phyloP scores from a whole-genome alignment of 2,797 vertebrate species.

The Pagetopsis macropterus region DNA sequence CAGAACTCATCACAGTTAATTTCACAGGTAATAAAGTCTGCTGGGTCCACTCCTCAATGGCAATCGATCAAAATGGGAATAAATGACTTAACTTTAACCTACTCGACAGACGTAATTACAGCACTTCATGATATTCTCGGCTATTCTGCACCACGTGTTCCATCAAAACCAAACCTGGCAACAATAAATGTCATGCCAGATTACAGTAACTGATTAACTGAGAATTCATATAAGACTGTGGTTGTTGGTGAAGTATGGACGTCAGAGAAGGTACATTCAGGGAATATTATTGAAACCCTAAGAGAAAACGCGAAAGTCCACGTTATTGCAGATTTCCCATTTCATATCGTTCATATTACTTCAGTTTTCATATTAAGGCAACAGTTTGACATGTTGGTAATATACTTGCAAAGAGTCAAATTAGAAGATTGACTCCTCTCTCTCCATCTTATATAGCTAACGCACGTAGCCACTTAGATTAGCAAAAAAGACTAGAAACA shows the following conservation, averaged over 20 bases:
- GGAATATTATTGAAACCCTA: not conserved
- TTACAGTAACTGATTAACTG: slow-evolving; percentile 37
- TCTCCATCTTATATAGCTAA: not conserved
- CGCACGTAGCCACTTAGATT: not conserved
- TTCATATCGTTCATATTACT: no score
- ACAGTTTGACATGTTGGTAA: not conserved
- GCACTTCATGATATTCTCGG: slow-evolving; percentile 41
- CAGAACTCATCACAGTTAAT: slow-evolving; percentile 73
- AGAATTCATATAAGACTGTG: not conserved
- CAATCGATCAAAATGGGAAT: slow-evolving; percentile 72
- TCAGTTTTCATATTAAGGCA: not conserved
- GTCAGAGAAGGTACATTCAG: slow-evolving; percentile 1
- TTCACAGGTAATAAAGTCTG: slow-evolving; percentile 75
- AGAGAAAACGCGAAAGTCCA: no score
- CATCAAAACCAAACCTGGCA: slow-evolving; percentile 40
- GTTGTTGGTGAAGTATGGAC: slow-evolving; percentile 8
- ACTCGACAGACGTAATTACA: slow-evolving; percentile 43
- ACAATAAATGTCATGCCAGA: slow-evolving; percentile 23
- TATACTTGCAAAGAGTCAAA: not conserved
- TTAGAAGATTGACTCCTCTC: not conserved
- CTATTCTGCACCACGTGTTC: slow-evolving; percentile 40
- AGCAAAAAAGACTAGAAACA: not conserved
- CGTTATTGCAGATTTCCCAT: not conserved
- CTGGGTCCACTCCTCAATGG: slow-evolving; percentile 52
- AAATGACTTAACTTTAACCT: slow-evolving; percentile 52